A percentile compares a stretch with the other conserved stretches of the same genome.
These are phyloP conservation scores for Drosophila obscura DNA, from an alignment of 1,140 invertebrate genomes.

Conservation along the genomic window DNA sequence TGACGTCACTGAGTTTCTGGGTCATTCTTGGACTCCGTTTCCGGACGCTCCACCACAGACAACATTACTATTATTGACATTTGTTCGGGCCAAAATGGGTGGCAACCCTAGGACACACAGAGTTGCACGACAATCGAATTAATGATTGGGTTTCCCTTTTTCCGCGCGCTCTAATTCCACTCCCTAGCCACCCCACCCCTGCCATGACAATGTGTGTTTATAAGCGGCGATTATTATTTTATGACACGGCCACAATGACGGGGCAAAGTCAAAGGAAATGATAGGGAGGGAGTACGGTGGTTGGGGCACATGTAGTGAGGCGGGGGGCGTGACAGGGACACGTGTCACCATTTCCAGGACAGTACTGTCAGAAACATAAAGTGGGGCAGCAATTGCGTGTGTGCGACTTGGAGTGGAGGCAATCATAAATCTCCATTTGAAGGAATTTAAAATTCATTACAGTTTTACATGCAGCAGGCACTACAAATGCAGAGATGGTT, in stretches of 20 bases:
- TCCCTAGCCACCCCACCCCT: background rate
- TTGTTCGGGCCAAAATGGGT: slow-evolving; percentile 23
- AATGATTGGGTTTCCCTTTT: slow-evolving; percentile 42
- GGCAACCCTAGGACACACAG: slow-evolving; percentile 39
- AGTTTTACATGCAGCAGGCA: slow-evolving; percentile 42
- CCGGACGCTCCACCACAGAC: slow-evolving; percentile 28
- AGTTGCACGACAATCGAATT: slow-evolving; percentile 50
- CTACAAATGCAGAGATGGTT: background rate
- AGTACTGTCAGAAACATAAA: slow-evolving; percentile 19
- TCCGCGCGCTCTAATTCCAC: too few relatives aligned
- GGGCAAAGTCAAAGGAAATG: slow-evolving; percentile 49
- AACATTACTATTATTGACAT: slow-evolving; percentile 56
- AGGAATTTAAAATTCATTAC: slow-evolving; percentile 55
- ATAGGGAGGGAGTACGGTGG: slow-evolving; percentile 1
- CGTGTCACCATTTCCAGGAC: slow-evolving; percentile 48
- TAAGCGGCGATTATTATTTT: slow-evolving; percentile 76
- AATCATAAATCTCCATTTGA: slow-evolving; percentile 51
- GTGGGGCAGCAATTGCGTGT: slow-evolving; percentile 46
- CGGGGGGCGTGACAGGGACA: slow-evolving; percentile 19
- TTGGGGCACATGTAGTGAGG: slow-evolving; percentile 46
- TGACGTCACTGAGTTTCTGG: slow-evolving; percentile 53
- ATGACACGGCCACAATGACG: slow-evolving; percentile 53
- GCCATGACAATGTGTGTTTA: slow-evolving; percentile 55
- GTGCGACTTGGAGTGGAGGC: slow-evolving; percentile 17
- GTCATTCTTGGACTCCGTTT: slow-evolving; percentile 9